These are phyloP conservation scores for Cephalotes varians DNA, from an alignment of 2,888 invertebrate genomes.

Conservation along the genomic window DNA sequence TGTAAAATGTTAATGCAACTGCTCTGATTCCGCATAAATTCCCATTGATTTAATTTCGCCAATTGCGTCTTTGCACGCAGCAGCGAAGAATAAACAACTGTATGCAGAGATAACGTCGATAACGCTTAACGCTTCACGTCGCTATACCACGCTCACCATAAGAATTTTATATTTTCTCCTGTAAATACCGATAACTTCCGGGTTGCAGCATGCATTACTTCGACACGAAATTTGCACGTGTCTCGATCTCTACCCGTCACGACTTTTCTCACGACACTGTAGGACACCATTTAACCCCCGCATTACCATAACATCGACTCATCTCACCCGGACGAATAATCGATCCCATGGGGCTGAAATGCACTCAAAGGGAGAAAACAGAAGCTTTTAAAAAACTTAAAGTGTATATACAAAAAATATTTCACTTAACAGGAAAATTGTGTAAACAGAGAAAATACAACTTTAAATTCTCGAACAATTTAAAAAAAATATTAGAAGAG, in stretches of 20 bases:
- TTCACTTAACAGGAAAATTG: background rate
- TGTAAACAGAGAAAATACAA: too few relatives aligned
- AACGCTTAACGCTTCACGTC: conserved; percentile 45
- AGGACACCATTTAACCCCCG: conserved; percentile 28
- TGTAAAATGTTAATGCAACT: conserved; percentile 49
- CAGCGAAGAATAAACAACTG: background rate
- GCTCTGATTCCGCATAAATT: conserved; percentile 35
- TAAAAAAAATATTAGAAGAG: background rate
- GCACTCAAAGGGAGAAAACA: background rate
- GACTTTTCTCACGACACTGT: conserved; percentile 11
- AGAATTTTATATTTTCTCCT: conserved; percentile 7
- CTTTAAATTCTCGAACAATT: background rate
- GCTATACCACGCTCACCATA: background rate
- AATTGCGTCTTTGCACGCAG: conserved; percentile 9
- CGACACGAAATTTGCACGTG: conserved; percentile 53
- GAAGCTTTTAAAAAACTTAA: background rate
- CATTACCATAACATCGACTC: conserved; percentile 49
- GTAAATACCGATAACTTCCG: conserved; percentile 40
- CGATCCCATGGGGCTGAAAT: background rate
- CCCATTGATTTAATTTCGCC: conserved; percentile 20
- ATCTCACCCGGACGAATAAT: conserved; percentile 17
- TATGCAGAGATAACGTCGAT: conserved; percentile 39
- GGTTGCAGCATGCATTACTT: conserved; percentile 38
- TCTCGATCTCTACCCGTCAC: conserved; percentile 47
- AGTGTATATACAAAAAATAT: background rate